Percentiles rank a stretch among this genome's conserved stretches.
phyloP scores from a whole-genome alignment of 2,888 invertebrate genomes.

The Dastarcus helophoroides region DNA sequence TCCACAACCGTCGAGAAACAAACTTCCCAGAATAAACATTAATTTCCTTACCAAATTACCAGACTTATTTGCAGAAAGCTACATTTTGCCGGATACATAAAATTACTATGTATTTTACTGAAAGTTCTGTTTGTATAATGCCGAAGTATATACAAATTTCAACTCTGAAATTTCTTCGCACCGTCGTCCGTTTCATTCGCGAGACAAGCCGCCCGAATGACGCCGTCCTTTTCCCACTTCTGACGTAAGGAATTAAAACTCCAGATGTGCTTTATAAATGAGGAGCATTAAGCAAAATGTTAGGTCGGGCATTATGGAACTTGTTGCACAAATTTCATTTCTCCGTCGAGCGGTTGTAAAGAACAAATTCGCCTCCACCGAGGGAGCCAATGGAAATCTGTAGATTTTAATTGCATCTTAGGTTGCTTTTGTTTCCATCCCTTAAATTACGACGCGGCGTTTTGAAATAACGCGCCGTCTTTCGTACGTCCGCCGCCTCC shows the following conservation, averaged over 20 bases:
- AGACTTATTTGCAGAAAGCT: constrained; percentile 37
- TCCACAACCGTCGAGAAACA: constrained; percentile 13
- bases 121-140: constrained; percentile 32
- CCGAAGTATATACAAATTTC: constrained; percentile 29
- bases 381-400: constrained; percentile 36
- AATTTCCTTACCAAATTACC: constrained; percentile 39
- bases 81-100: constrained; percentile 36
- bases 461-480: constrained; percentile 12
- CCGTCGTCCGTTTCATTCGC: constrained; percentile 21
- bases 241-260: constrained; percentile 26
- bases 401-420: constrained; percentile 40
- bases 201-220: constrained; percentile 1
- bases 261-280: constrained; percentile 29
- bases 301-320: constrained; percentile 25
- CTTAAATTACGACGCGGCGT: constrained; percentile 30
- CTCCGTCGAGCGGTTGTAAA: constrained; percentile 24
- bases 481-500: constrained; percentile 2
- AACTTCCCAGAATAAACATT: constrained; percentile 34
- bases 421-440: constrained; percentile 38
- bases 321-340: constrained; percentile 20
- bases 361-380: constrained; percentile 18
- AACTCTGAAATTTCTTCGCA: constrained; percentile 23
- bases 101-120: constrained; percentile 37
- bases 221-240: constrained; percentile 13
- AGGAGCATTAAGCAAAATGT: constrained; percentile 32